These are phyloP conservation scores for Clytia hemisphaerica DNA, from an alignment of 30 jellyfish, hydroid and myxozoan species.

Conservation along the genomic window DNA sequence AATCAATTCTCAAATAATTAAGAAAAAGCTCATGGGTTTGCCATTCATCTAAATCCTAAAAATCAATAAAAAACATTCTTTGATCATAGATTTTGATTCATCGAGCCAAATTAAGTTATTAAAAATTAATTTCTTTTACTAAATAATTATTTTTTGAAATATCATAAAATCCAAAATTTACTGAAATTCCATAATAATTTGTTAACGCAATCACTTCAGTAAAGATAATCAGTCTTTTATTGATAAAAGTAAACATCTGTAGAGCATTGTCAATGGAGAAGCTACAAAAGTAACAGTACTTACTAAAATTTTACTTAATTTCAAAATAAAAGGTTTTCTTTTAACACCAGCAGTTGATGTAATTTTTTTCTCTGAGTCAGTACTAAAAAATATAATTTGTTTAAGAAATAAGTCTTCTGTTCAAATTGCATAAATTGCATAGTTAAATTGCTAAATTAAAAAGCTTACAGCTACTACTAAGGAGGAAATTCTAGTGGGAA, in stretches of 20 bases:
- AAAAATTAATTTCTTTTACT: too few species aligned
- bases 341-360: constrained; percentile 26
- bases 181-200: too few species aligned
- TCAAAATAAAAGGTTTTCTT: constrained; percentile 46
- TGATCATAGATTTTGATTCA: neutral
- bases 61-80: neutral
- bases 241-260: too few species aligned
- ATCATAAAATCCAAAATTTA: too few species aligned
- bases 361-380: constrained; percentile 33
- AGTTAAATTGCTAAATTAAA: constrained; percentile 17
- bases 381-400: constrained; percentile 10
- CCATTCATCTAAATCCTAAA: constrained; percentile 71
- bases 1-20: constrained; percentile 45
- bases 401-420: neutral
- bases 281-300: too few species aligned
- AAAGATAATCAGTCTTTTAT: too few species aligned
- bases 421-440: too few species aligned
- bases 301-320: constrained; percentile 58
- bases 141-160: too few species aligned
- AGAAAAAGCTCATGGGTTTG: constrained; percentile 65
- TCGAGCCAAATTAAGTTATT: neutral
- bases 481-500: too few species aligned
- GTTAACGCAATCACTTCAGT: too few species aligned
- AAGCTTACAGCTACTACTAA: too few species aligned
- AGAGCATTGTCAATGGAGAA: too few species aligned